Evolutionary conservation across 2,113 vertebrate species (phyloP), one percentile per base, ranked within the genome.

Genomic region (Cacatua alba): DNA sequence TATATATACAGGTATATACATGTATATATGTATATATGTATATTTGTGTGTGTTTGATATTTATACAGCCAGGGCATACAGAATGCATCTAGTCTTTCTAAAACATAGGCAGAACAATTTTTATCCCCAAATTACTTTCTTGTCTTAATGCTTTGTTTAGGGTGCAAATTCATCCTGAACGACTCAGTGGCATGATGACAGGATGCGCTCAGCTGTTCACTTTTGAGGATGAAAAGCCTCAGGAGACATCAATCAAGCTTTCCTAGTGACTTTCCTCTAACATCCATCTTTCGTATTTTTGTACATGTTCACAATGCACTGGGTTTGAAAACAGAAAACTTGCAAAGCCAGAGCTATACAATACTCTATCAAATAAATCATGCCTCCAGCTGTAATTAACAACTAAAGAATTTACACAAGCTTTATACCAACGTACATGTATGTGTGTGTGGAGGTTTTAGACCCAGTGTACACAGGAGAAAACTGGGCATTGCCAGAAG

Each of bases 171-270:
- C 67, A 82, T 82, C 78, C 59, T 82, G 78, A 82, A 62, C n/a
- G 29, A 86, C 79, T 88, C 3, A 3, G 48, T 1, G 3, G 25
- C 31, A n/a, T 63, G 89, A 87, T 0, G 1, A 90, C 48, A 91
- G 65, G 78, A 71, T 53, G 75, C 89, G 86, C 52, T 94, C 70
- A 48, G 41, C 70, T 87, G 77, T 76, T 79, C 2, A 9, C 48
- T 95, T 95, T 43, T 77, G 68, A 67, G 80, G 63, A 80, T 68
- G 69, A 67, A 90, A 91, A 82, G n/a, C 44, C 85, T 88, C 63
- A 49, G 41, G 75, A 77, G 84, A 87, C 35, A 68, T 85, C 77
- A 69, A 26, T 92, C 86, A 95, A 65, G 48, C 39, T 94, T 95
- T 96, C 77, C 71, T 71, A 48, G 84, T 57, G 89, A 82, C 67